Conservation (phyloP, 2,888 invertebrate genomes). For the Drosophila tripunctata region DNA sequence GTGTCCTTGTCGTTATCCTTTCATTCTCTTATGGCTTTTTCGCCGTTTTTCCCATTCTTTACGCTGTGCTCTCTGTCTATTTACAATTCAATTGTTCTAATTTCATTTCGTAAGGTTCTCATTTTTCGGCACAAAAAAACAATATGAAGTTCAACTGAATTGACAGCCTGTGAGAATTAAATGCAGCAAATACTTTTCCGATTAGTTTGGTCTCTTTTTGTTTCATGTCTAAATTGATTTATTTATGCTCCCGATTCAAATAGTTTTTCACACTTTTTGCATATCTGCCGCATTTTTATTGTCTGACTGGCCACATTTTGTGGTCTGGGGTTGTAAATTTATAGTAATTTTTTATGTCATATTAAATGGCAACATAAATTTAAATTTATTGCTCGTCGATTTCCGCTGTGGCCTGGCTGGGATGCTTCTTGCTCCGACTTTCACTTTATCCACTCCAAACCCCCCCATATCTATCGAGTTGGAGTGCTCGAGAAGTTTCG, state of each 20-base stretch:
- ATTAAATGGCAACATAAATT: constrained; percentile 76
- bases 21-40: not conserved
- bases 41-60: constrained; percentile 29
- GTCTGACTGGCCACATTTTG: constrained; percentile 69
- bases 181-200: constrained; percentile 47
- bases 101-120: constrained; percentile 57
- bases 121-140: constrained; percentile 25
- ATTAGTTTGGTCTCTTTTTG: constrained; percentile 37
- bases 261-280: constrained; percentile 20
- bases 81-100: constrained; percentile 80
- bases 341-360: constrained; percentile 67
- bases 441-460: not conserved
- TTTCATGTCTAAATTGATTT: constrained; percentile 71
- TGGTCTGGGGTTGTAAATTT: constrained; percentile 70
- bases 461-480: not conserved
- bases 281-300: constrained; percentile 59
- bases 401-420: constrained; percentile 49
- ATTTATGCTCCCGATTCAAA: constrained; percentile 47
- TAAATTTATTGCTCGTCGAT: constrained; percentile 74
- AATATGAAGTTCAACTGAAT: constrained; percentile 68
- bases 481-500: constrained; percentile 5
- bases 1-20: constrained; percentile 14
- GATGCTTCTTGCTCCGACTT: constrained; percentile 10
- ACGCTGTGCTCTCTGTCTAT: constrained; percentile 53
- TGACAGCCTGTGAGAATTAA: constrained; percentile 70